Base-by-base conservation (phyloP, 2,113 vertebrate genomes). In the Pica pica region DNA sequence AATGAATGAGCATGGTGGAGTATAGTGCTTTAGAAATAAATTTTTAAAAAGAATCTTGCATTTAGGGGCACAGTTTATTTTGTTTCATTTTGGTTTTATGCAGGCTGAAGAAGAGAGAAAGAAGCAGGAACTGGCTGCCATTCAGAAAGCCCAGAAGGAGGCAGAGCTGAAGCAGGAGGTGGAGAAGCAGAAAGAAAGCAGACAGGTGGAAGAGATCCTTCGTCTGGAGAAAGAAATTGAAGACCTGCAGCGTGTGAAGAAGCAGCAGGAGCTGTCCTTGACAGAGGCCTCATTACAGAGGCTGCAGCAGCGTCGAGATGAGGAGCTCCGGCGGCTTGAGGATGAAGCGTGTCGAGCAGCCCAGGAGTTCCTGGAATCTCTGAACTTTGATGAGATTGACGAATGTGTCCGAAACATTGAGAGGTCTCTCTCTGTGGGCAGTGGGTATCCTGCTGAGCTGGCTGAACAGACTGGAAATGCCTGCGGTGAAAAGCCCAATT, bases 361-460 rank as follows among this genome's bases (percentile, higher is more conserved):
- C 3, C 99, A 99, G 94, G 99, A 99, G 96, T 99, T 99, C 97
- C 98, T 99, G 11, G 98, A 99, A 85, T 99, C 99, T 13, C 98
- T 99, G 81, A 99, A 99, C 98, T 99, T 99, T 5, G 98, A 99
- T 71, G 99, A 99, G 98, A 99, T 99, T 20, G 99, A 99, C 24
- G 99, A 99, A 96, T 99, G 99, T 6, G 99, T 99, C 73, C 98
- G 99, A 83, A 98, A 99, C 97, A 99, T 99, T 4, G 99, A 99
- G 98, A 98, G 96, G 96, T 99, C 99, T 1, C 96, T 99, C n/a
- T 98, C 97, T 0, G 98, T 95, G 24, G 98, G 88, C 10, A 90
- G 91, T 0, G 90, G 94, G 16, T 84, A 82, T 87, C 81, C 94
- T 24, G 87, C 94, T 11, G 97, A 97, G 59, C 94, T 91, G 46